Evolutionary conservation across 1,140 invertebrate genomes (phyloP).

Genomic region (Caerostris darwini): DNA sequence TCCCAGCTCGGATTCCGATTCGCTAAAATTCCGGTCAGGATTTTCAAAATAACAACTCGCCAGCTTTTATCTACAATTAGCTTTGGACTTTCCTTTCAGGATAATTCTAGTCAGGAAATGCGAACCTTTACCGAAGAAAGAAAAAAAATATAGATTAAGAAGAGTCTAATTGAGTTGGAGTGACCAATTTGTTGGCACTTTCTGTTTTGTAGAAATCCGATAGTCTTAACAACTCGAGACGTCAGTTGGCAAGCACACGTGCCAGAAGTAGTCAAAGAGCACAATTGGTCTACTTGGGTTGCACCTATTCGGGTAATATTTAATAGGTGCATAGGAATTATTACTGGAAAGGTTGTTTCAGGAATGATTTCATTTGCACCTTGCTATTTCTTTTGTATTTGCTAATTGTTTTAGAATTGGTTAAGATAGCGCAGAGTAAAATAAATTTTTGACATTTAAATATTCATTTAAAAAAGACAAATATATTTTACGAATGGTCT

Average conservation of each 20-base stretch:
- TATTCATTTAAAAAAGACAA: too few species aligned
- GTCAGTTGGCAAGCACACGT: neutral
- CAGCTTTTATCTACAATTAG: conserved; percentile 57
- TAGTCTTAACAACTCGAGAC: neutral
- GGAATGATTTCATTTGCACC: too few species aligned
- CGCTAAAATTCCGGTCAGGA: conserved; percentile 44
- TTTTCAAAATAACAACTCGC: conserved; percentile 35
- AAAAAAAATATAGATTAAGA: neutral
- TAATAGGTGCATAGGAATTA: too few species aligned
- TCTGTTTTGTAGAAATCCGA: conserved; percentile 17
- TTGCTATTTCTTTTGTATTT: too few species aligned
- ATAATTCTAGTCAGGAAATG: conserved; percentile 37
- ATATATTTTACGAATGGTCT: too few species aligned
- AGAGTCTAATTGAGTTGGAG: conserved; percentile 51
- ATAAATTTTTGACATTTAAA: too few species aligned
- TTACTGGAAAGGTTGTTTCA: too few species aligned
- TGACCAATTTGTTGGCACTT: conserved; percentile 60
- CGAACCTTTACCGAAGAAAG: neutral
- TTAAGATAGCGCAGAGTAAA: too few species aligned
- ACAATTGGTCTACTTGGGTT: neutral
- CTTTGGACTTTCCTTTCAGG: neutral
- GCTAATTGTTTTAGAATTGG: too few species aligned
- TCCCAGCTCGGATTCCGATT: neutral
- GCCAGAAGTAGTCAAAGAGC: neutral
- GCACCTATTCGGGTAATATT: too few species aligned